Conservation (phyloP, 2,888 invertebrate species). For the Parasteatoda lunata region DNA sequence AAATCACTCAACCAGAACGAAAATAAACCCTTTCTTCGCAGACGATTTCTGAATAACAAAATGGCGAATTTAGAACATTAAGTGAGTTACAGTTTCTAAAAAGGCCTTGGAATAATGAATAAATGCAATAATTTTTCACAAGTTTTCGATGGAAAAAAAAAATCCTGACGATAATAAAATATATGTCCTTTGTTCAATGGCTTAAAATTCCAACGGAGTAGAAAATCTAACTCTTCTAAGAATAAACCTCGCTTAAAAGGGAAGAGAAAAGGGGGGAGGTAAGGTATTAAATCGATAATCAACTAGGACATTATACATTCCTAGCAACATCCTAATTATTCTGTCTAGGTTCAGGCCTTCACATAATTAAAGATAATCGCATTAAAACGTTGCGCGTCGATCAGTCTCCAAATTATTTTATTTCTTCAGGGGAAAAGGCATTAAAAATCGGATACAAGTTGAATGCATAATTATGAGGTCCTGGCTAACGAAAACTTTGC, state of each 20-base stretch:
- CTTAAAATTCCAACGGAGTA: not conserved
- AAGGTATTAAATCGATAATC: conserved; percentile 59
- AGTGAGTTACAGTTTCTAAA: not conserved
- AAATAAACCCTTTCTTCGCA: not conserved
- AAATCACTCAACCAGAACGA: not conserved
- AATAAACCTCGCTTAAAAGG: not conserved
- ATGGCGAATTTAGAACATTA: not conserved
- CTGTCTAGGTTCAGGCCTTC: conserved; percentile 54
- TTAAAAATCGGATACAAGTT: conserved; percentile 62
- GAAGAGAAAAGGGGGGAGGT: conserved; percentile 3
- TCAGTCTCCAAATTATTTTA: conserved; percentile 59
- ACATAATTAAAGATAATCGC: conserved; percentile 65
- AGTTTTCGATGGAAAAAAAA: not conserved
- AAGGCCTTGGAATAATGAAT: not conserved
- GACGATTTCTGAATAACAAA: not conserved
- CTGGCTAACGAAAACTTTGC: conserved; percentile 35
- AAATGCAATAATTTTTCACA: not conserved
- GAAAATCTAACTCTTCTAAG: not conserved
- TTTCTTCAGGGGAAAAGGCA: conserved; percentile 25
- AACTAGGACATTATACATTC: conserved; percentile 54
- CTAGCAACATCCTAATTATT: conserved; percentile 54
- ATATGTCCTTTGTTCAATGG: not conserved
- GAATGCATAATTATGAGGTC: conserved; percentile 48
- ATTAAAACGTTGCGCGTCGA: conserved; percentile 56
- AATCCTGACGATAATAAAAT: not conserved